These are phyloP conservation scores for Atractosteus spatula DNA, from an alignment of 2,113 vertebrate species.

Conservation along the genomic window DNA sequence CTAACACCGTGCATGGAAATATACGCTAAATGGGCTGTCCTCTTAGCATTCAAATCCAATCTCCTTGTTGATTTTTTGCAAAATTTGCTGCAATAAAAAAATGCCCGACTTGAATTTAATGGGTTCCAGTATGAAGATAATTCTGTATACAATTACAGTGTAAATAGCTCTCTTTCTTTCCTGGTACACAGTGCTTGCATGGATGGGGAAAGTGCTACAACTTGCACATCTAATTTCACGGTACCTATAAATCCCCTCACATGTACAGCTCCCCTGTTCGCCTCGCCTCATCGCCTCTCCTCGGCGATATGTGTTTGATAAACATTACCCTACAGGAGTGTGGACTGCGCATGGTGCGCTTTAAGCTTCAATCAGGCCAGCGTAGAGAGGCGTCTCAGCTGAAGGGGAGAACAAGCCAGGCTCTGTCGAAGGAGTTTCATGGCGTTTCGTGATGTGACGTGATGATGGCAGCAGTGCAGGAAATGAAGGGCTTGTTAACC, in stretches of 20 bases:
- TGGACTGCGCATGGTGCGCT: background rate
- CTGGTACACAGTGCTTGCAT: background rate
- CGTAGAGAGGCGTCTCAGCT: too few species aligned
- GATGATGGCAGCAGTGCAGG: too few species aligned
- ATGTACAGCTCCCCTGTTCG: background rate
- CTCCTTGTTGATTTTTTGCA: slow-evolving; percentile 23
- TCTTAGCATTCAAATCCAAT: slow-evolving; percentile 55
- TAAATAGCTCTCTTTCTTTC: slow-evolving; percentile 26
- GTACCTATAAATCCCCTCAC: background rate
- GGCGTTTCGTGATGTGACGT: too few species aligned
- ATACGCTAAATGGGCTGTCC: slow-evolving; percentile 24
- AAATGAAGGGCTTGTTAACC: too few species aligned
- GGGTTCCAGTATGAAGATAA: slow-evolving; percentile 38
- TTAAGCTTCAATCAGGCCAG: too few species aligned
- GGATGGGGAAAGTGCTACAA: background rate
- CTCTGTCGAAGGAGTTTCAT: too few species aligned
- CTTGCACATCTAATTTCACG: slow-evolving; percentile 1
- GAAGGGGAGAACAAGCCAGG: too few species aligned
- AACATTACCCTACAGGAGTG: background rate
- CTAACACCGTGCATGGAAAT: slow-evolving; percentile 35
- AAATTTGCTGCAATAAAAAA: slow-evolving; percentile 18
- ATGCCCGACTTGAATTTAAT: slow-evolving; percentile 42
- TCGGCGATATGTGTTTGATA: background rate
- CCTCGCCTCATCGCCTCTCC: background rate
- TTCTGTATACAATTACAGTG: slow-evolving; percentile 44